phyloP scores from a whole-genome alignment of 2,888 invertebrate species.

The Watsonalla binaria region DNA sequence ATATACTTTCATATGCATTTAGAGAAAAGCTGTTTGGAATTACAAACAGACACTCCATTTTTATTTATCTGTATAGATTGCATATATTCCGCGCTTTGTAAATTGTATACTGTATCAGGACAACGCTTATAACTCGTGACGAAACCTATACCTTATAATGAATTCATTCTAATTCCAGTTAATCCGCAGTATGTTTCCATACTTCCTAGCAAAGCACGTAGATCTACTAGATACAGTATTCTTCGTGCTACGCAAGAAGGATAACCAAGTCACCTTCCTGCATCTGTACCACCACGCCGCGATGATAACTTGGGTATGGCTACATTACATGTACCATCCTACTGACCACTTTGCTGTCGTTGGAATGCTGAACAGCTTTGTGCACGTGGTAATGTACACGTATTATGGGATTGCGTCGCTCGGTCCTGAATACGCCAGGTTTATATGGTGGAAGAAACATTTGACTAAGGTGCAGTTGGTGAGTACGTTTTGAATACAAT shows the following conservation, averaged over 20 bases:
- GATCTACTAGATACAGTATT: slow-evolving; percentile 91
- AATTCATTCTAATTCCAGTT: slow-evolving; percentile 39
- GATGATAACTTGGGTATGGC: slow-evolving; percentile 89
- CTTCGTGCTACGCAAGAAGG: slow-evolving; percentile 89
- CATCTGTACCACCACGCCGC: slow-evolving; percentile 93
- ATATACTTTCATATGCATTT: too few species aligned
- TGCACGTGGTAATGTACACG: slow-evolving; percentile 90
- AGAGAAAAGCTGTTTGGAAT: too few species aligned
- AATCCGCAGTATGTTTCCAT: slow-evolving; percentile 77
- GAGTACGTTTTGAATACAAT: slow-evolving; percentile 31
- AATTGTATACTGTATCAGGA: too few species aligned
- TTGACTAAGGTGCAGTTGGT: slow-evolving; percentile 90
- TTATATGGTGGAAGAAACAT: slow-evolving; percentile 93
- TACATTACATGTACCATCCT: slow-evolving; percentile 85
- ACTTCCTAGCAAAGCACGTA: slow-evolving; percentile 87
- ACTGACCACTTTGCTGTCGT: slow-evolving; percentile 88
- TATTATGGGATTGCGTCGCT: slow-evolving; percentile 88
- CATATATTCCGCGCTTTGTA: too few species aligned
- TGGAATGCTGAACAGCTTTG: slow-evolving; percentile 85
- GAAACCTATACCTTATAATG: too few species aligned
- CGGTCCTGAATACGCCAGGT: slow-evolving; percentile 85
- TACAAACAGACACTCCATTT: too few species aligned
- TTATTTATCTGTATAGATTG: too few species aligned
- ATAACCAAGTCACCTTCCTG: slow-evolving; percentile 89
- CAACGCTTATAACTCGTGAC: too few species aligned